phyloP scores from a whole-genome alignment of 1,140 invertebrate genomes.

The Dryas iulia region DNA sequence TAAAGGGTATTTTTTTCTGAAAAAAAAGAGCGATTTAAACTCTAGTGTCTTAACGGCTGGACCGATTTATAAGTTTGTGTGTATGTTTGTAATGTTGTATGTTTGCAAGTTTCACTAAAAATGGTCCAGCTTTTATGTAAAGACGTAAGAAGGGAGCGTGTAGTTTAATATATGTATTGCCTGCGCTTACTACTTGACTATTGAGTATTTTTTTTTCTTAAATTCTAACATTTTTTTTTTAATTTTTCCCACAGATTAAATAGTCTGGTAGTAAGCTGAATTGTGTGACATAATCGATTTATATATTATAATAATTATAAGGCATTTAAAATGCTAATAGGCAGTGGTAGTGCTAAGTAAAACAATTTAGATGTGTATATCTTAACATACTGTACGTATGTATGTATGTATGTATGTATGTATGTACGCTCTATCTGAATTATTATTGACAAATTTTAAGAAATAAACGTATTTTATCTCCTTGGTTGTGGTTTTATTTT shows the following conservation, averaged over 20 bases:
- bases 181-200: slow-evolving; percentile 19
- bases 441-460: slow-evolving; percentile 77
- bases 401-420: slow-evolving; percentile 11
- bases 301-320: slow-evolving; percentile 15
- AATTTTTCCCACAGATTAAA: slow-evolving; percentile 6
- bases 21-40: not conserved
- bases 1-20: not conserved
- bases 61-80: slow-evolving; percentile 17
- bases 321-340: slow-evolving; percentile 42
- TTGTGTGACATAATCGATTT: slow-evolving; percentile 12
- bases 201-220: not conserved
- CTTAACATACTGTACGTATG: slow-evolving; percentile 20
- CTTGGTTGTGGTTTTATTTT: slow-evolving; percentile 60
- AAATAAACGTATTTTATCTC: slow-evolving; percentile 78
- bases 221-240: not conserved
- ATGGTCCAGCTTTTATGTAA: slow-evolving; percentile 24
- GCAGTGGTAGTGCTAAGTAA: slow-evolving; percentile 20
- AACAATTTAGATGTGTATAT: slow-evolving; percentile 36
- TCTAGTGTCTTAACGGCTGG: slow-evolving; percentile 27
- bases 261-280: slow-evolving; percentile 20
- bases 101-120: slow-evolving; percentile 21
- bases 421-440: slow-evolving; percentile 41
- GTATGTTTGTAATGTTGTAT: slow-evolving; percentile 9
- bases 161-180: slow-evolving; percentile 11
- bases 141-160: slow-evolving; percentile 25